A percentile compares a stretch with the other conserved stretches of the same genome.
phyloP scores from a whole-genome alignment of 2,797 vertebrate species.

The Acrossocheilus wenchowensis region DNA sequence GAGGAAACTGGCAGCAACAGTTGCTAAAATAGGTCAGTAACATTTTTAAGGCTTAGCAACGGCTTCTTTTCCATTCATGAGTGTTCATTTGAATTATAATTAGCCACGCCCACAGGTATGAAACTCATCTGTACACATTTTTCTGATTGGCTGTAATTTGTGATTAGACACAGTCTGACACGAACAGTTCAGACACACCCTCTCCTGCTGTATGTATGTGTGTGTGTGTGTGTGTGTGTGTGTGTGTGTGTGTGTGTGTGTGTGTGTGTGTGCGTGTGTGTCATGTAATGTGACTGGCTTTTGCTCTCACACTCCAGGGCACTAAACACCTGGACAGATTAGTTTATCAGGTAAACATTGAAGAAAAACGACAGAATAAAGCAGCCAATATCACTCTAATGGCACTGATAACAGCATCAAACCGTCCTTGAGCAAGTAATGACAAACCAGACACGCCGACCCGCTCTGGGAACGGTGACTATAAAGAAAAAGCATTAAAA shows the following conservation, averaged over 20 bases:
- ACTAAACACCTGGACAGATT: conserved; percentile 54
- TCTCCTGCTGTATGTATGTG: neutral
- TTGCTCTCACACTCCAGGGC: conserved; percentile 40
- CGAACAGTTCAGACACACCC: conserved; percentile 30
- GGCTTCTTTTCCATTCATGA: neutral
- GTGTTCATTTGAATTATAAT: neutral
- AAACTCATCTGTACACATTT: neutral
- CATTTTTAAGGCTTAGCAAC: neutral
- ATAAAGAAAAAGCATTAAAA: conserved; percentile 51
- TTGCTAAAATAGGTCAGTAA: neutral
- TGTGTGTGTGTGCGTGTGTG: conserved; percentile 11
- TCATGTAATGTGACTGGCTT: conserved; percentile 47
- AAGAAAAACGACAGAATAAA: conserved; percentile 45
- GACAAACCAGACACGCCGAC: conserved; percentile 59
- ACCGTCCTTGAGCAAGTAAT: conserved; percentile 59
- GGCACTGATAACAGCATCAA: conserved; percentile 48
- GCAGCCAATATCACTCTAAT: conserved; percentile 39
- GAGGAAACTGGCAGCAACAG: neutral
- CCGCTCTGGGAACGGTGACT: conserved; percentile 19
- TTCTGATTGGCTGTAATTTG: neutral
- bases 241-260: neutral
- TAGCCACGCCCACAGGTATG: neutral
- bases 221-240: too few species aligned
- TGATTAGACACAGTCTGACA: neutral
- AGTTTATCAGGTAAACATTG: conserved; percentile 62